These are phyloP conservation scores for Protodeltote pygarga DNA, from an alignment of 2,888 invertebrate genomes.

Conservation along the genomic window DNA sequence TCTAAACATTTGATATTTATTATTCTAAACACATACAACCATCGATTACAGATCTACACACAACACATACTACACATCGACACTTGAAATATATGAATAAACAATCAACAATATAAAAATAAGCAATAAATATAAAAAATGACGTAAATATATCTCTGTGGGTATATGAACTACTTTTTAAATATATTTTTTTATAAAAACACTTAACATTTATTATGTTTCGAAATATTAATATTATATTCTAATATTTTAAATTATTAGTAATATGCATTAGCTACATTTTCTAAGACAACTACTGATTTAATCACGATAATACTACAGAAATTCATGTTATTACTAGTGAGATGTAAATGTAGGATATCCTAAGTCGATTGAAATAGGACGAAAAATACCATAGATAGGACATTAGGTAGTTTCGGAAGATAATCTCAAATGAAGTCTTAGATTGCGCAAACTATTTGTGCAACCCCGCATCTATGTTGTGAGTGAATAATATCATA, in stretches of 20 bases:
- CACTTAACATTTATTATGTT: constrained; percentile 66
- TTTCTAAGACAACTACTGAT: constrained; percentile 13
- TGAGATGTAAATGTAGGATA: too few species aligned
- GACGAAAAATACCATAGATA: too few species aligned
- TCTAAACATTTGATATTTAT: constrained; percentile 73
- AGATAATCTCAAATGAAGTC: too few species aligned
- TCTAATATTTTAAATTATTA: constrained; percentile 8
- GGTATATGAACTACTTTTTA: constrained; percentile 80
- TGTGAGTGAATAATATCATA: too few species aligned
- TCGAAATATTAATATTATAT: constrained; percentile 18
- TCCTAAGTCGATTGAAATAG: too few species aligned
- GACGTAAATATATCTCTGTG: constrained; percentile 58
- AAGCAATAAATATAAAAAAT: constrained; percentile 40
- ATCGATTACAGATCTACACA: constrained; percentile 46
- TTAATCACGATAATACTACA: background rate
- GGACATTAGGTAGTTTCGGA: too few species aligned
- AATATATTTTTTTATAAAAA: constrained; percentile 77
- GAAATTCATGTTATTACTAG: too few species aligned
- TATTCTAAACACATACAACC: constrained; percentile 53
- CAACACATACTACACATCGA: constrained; percentile 45
- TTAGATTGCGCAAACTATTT: too few species aligned
- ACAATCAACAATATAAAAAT: constrained; percentile 41
- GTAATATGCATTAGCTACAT: constrained; percentile 2
- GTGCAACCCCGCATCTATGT: too few species aligned
- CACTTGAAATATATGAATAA: constrained; percentile 34